Conservation (phyloP, 64 coral and sea anemone species). For the Pocillopora damicornis region DNA sequence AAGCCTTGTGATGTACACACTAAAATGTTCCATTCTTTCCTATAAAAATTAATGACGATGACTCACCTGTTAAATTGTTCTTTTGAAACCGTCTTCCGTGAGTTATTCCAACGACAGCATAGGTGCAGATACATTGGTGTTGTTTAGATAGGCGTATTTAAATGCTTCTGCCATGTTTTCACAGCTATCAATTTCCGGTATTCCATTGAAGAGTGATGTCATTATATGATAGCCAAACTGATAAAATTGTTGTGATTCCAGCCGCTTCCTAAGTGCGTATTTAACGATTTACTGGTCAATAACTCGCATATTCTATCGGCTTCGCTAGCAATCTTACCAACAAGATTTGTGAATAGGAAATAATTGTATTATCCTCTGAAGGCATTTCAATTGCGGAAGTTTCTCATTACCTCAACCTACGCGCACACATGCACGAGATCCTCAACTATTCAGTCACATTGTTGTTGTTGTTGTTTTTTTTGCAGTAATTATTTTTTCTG, state of each 20-base stretch:
- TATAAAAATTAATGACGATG: too few relatives aligned
- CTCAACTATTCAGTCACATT: not conserved
- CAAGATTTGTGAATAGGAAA: not conserved
- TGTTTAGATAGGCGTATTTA: not conserved
- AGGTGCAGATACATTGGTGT: not conserved
- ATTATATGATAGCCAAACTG: not conserved
- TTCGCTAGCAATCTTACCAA: not conserved
- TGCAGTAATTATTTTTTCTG: not conserved
- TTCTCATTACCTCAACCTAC: not conserved
- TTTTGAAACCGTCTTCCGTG: not conserved
- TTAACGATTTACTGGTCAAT: not conserved
- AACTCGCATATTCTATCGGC: not conserved
- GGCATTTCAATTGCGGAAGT: not conserved
- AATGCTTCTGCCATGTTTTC: not conserved
- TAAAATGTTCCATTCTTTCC: too few relatives aligned
- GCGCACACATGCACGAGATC: not conserved
- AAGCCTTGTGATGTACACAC: too few relatives aligned
- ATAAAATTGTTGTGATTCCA: slow-evolving; percentile 15
- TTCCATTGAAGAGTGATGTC: slow-evolving; percentile 8
- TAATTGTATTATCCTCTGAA: not conserved
- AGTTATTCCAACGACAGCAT: not conserved
- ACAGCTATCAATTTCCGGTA: not conserved
- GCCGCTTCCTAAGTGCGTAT: slow-evolving; percentile 7
- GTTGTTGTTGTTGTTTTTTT: not conserved
- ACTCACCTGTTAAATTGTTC: too few relatives aligned